These are phyloP conservation scores for Parochlus steinenii DNA, from an alignment of 2,888 invertebrate genomes.

Conservation along the genomic window DNA sequence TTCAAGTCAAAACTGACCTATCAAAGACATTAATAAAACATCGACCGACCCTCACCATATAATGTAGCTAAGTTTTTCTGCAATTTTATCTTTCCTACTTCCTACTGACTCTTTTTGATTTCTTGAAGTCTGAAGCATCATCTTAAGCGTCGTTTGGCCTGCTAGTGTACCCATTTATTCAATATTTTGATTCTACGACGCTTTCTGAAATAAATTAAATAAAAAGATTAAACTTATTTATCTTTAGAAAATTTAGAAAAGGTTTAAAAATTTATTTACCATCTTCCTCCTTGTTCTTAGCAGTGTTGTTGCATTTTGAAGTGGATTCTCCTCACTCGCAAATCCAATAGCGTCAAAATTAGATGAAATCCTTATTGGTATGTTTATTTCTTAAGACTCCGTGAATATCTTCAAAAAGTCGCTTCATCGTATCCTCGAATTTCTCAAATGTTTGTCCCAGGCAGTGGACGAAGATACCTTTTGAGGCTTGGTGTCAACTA, in stretches of 20 bases:
- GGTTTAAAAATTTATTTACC: too few relatives aligned
- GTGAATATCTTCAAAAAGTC: conserved; percentile 39
- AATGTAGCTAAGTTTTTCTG: conserved; percentile 50
- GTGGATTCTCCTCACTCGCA: conserved; percentile 46
- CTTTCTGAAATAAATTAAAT: conserved; percentile 14
- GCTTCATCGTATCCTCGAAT: too few relatives aligned
- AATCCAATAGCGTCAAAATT: conserved; percentile 56
- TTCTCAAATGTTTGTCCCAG: too few relatives aligned
- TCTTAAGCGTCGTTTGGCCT: not conserved
- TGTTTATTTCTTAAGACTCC: conserved; percentile 34
- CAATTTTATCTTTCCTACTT: conserved; percentile 43
- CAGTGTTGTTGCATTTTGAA: conserved; percentile 33
- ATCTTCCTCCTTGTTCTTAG: conserved; percentile 26
- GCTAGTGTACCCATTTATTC: too few relatives aligned
- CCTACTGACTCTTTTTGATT: conserved; percentile 33
- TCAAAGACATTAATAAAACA: conserved; percentile 35
- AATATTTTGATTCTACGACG: conserved; percentile 20
- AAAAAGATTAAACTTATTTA: too few relatives aligned
- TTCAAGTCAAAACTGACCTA: conserved; percentile 1
- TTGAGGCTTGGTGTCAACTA: conserved; percentile 43
- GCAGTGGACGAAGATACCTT: too few relatives aligned
- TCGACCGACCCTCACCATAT: conserved; percentile 56
- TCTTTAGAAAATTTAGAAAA: too few relatives aligned
- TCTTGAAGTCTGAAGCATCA: conserved; percentile 18
- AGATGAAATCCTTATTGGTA: conserved; percentile 41